phyloP scores from a whole-genome alignment of 2,797 vertebrate genomes.

The Ctenosaura bakeri region DNA sequence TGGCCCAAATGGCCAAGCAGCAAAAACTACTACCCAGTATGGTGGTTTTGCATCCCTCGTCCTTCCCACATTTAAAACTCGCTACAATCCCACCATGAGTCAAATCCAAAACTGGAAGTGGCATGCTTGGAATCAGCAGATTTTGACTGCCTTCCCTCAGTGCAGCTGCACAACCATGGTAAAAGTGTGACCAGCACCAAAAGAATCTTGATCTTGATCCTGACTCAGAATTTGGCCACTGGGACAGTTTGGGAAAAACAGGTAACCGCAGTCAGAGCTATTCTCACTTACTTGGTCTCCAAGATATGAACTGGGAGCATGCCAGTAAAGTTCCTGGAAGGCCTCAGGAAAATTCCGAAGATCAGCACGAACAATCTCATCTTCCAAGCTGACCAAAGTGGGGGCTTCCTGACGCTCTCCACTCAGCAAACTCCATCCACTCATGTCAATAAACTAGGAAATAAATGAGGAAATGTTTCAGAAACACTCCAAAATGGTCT shows the following conservation, averaged over 20 bases:
- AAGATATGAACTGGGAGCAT: constrained; percentile 89
- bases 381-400: constrained; percentile 70
- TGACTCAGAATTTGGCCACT: neutral
- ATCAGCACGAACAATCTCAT: constrained; percentile 86
- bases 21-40: no score
- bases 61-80: no score
- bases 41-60: no score
- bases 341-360: constrained; percentile 86
- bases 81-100: no score
- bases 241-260: neutral
- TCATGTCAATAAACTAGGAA: constrained; percentile 88
- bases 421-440: constrained; percentile 88
- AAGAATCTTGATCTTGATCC: neutral
- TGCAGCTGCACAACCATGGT: no score
- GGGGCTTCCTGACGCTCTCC: constrained; percentile 89
- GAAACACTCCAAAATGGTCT: neutral
- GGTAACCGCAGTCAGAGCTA: fast-evolving
- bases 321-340: constrained; percentile 94
- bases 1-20: no score
- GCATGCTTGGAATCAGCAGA: no score
- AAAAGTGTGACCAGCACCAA: no score
- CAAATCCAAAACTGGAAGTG: no score
- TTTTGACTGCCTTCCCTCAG: no score
- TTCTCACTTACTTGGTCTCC: constrained; percentile 88
- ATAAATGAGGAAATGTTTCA: neutral